A percentile compares a stretch with the other conserved stretches of the same genome.
These are phyloP conservation scores for Acanthochromis polyacanthus DNA, from an alignment of 2,113 vertebrate species.

Conservation along the genomic window DNA sequence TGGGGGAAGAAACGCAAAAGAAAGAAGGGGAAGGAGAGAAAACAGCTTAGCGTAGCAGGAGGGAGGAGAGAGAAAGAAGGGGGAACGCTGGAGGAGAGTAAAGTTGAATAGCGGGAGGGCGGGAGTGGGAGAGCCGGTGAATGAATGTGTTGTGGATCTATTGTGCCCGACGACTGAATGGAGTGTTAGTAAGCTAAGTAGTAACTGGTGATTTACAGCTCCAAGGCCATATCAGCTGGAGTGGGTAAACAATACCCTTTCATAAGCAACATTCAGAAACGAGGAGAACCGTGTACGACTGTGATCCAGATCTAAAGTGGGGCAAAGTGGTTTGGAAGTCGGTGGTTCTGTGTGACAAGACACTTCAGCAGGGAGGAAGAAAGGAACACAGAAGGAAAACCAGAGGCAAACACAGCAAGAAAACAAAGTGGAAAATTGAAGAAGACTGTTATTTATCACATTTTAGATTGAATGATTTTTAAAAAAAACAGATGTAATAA, in stretches of 20 bases:
- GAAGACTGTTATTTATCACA: background rate
- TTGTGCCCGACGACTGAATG: slow-evolving; percentile 76
- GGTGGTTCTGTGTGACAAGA: slow-evolving; percentile 30
- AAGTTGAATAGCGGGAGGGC: slow-evolving; percentile 73
- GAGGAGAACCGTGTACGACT: slow-evolving; percentile 31
- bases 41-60: slow-evolving; percentile 75
- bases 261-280: slow-evolving; percentile 58
- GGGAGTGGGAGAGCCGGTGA: slow-evolving; percentile 61
- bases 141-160: slow-evolving; percentile 76
- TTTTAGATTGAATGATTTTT: slow-evolving; percentile 5
- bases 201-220: slow-evolving; percentile 76
- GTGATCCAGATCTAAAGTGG: slow-evolving; percentile 52
- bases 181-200: slow-evolving; percentile 81
- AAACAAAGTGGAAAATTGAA: background rate
- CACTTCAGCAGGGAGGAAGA: slow-evolving; percentile 14
- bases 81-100: slow-evolving; percentile 58
- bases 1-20: slow-evolving; percentile 56
- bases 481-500: background rate
- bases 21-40: slow-evolving; percentile 67
- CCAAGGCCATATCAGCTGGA: slow-evolving; percentile 73
- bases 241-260: slow-evolving; percentile 76
- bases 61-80: slow-evolving; percentile 61
- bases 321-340: slow-evolving; percentile 49
- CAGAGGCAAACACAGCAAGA: background rate
- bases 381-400: background rate